Conservation (phyloP, 2,888 invertebrate species). For the Pardosa pseudoannulata region DNA sequence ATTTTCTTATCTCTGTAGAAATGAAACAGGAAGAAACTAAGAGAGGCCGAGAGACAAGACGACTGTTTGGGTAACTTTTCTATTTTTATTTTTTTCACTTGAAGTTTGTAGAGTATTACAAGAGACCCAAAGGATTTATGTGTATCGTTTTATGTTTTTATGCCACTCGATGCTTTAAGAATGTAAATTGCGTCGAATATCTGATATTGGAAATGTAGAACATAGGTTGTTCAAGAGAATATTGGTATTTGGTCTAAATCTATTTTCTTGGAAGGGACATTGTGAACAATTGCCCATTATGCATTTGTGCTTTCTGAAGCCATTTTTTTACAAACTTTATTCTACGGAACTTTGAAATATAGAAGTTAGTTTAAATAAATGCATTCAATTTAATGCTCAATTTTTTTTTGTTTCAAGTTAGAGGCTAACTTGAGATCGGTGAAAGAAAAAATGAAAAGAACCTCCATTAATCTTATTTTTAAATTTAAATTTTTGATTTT, state of each 20-base stretch:
- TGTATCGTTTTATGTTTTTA: neutral
- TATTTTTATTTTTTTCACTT: conserved; percentile 6
- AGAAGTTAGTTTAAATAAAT: no score
- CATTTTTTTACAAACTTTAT: no score
- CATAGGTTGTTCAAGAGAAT: neutral
- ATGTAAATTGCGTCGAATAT: neutral
- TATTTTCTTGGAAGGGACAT: neutral
- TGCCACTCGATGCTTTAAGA: neutral
- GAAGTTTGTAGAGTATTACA: neutral
- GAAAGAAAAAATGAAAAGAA: no score
- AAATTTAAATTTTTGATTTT: no score
- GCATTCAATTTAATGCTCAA: no score
- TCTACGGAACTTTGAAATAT: no score
- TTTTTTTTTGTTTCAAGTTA: no score
- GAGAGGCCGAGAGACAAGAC: conserved; percentile 11
- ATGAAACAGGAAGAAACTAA: conserved; percentile 2
- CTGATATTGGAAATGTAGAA: neutral
- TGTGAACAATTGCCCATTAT: neutral
- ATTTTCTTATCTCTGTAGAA: conserved; percentile 15
- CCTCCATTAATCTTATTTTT: no score
- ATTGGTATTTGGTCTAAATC: neutral
- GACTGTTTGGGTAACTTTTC: conserved; percentile 23
- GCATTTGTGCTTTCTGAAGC: no score
- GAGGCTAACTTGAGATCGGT: no score
- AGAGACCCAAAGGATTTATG: neutral